Base-by-base conservation (phyloP, 64 coral and sea anemone genomes). In the Porites lutea region DNA sequence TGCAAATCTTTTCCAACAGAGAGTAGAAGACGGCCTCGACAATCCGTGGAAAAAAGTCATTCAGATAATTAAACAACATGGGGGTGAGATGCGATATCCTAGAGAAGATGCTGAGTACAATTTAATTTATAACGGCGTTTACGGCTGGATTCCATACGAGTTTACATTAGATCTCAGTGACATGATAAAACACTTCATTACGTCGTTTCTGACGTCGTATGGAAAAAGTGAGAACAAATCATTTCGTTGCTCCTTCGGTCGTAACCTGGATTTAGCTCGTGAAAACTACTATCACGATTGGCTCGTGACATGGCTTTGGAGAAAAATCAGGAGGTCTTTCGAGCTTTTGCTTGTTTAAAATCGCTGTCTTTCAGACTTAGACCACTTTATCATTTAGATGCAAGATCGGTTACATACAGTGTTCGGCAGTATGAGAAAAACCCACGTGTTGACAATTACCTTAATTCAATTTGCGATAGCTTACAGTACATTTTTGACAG, bases 21-120 rank as follows among this genome's bases (percentile, higher is more conserved):
- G 4, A 1, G 0, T 15, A 64, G 0, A 54, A 43, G 37, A 2
- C 16, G 1, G 18, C n/a, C 3, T 12, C 52, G 45, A 2, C 13
- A 82, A 82, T 63, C 79, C 79, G 8, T 82, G 79, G 79, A 14
- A 61, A 18, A 11, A 47, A 13, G 59, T 82, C 15, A 43, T 82
- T 1, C 3, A 63, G 9, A 63, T 62, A 19, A 62, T 82, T 63
- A 16, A 82, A 63, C 62, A 13, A 13, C 79, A 48, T 6, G 79
- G 79, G 27, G 79, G 79, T 47, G 4, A 63, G 43, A 82, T 63
- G 59, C 43, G 14, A 82, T 82, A 63, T 44, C 79, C 79, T 6
- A 62, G 27, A 0, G 47, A 47, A 14, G 59, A 82, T 9, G 57
- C 57, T 46, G 79, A 82, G 18, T 46, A 46, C 47, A 63, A 63